Evolutionary conservation across 2,888 invertebrate species (phyloP).

Genomic region (Brachyptera risi): DNA sequence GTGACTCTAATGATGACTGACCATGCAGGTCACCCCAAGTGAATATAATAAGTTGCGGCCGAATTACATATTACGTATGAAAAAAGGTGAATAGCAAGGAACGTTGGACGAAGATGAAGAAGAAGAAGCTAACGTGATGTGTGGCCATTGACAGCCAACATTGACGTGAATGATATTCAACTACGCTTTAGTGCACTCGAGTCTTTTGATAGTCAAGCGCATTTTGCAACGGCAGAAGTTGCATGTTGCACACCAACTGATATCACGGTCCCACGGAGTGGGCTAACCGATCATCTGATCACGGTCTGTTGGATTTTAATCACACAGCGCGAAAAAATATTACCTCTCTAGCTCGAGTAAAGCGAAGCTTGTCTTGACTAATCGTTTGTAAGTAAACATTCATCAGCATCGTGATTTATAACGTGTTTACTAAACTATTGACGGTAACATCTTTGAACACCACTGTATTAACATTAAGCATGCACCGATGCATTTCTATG

Average conservation of each 20-base stretch:
- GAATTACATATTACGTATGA: slow-evolving; percentile 16
- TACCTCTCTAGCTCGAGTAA: slow-evolving; percentile 13
- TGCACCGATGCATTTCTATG: slow-evolving; percentile 16
- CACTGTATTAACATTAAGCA: slow-evolving; percentile 18
- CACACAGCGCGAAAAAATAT: slow-evolving; percentile 17
- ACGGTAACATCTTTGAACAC: slow-evolving; percentile 1
- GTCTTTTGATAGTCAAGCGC: background rate
- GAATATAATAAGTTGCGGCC: slow-evolving; percentile 18
- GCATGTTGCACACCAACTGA: no score
- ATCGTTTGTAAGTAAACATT: slow-evolving; percentile 9
- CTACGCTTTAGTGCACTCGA: slow-evolving; percentile 12
- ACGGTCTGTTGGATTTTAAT: slow-evolving; percentile 19
- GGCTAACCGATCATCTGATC: slow-evolving; percentile 3
- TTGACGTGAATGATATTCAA: slow-evolving; percentile 13
- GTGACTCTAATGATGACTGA: slow-evolving; percentile 22
- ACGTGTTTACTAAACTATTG: slow-evolving; percentile 18
- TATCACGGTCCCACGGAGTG: no score
- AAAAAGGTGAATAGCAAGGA: background rate
- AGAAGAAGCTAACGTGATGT: background rate
- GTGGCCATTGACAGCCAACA: slow-evolving; percentile 14
- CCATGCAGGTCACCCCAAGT: slow-evolving; percentile 13
- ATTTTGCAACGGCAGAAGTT: background rate
- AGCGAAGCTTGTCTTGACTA: slow-evolving; percentile 14
- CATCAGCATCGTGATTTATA: background rate
- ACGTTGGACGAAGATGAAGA: background rate